phyloP scores from a whole-genome alignment of 1,140 invertebrate genomes.

The Holotrichia oblita region DNA sequence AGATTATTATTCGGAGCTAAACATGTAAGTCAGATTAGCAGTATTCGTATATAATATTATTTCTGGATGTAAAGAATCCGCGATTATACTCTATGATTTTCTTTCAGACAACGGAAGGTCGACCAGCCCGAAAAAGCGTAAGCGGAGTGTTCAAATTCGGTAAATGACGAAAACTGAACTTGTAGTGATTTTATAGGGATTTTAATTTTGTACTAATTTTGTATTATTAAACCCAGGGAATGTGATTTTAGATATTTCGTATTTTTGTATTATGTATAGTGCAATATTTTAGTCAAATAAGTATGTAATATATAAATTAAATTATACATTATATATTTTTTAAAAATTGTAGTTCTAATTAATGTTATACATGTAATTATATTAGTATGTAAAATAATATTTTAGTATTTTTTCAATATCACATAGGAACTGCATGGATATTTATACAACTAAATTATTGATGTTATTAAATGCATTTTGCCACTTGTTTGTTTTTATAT shows the following conservation, averaged over 20 bases:
- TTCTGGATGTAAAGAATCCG: too few species aligned
- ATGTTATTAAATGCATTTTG: not conserved
- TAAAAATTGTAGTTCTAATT: too few species aligned
- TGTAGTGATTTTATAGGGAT: not conserved
- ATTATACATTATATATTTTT: too few species aligned
- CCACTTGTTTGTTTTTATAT: too few species aligned
- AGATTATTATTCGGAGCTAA: conserved; percentile 83
- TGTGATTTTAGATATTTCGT: not conserved
- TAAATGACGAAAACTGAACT: conserved; percentile 59
- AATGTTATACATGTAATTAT: too few species aligned
- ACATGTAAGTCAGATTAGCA: conserved; percentile 55
- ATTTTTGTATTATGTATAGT: not conserved
- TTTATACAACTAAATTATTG: not conserved
- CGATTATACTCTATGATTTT: conserved; percentile 4
- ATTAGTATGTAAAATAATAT: too few species aligned
- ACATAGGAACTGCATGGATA: too few species aligned
- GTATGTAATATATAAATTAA: not conserved
- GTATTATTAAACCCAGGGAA: not conserved
- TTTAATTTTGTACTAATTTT: not conserved
- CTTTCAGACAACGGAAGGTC: conserved; percentile 66
- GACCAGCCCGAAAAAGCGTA: conserved; percentile 66
- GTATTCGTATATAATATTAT: too few species aligned
- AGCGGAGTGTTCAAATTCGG: conserved; percentile 69
- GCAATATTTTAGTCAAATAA: not conserved
- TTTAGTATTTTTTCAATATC: too few species aligned